Evolutionary conservation across 2,888 invertebrate species (phyloP).

Genomic region (Copidosoma aretas): DNA sequence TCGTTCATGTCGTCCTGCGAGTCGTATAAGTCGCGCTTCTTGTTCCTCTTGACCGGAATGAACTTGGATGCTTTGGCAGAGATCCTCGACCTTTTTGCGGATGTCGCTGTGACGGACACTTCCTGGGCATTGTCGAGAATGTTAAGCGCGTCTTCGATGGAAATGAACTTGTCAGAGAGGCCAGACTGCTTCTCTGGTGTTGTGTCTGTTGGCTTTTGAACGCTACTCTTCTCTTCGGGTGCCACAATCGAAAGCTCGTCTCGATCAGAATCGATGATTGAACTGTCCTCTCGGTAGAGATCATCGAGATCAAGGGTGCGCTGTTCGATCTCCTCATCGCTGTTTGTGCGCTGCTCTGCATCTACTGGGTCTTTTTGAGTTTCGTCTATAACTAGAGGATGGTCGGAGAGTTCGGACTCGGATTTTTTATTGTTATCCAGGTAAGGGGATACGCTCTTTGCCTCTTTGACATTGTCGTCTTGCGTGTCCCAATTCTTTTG

Average conservation of each 20-base stretch:
- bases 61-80: neutral
- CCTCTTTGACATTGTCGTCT: slow-evolving; percentile 25
- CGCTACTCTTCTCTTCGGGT: slow-evolving; percentile 17
- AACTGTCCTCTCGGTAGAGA: slow-evolving; percentile 57
- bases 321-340: slow-evolving; percentile 54
- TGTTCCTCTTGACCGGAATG: slow-evolving; percentile 15
- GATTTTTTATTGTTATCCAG: slow-evolving; percentile 45
- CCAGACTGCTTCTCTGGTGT: slow-evolving; percentile 11
- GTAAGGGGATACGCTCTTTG: slow-evolving; percentile 26
- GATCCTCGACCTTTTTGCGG: slow-evolving; percentile 3
- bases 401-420: slow-evolving; percentile 58
- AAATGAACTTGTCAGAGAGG: slow-evolving; percentile 48
- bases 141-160: slow-evolving; percentile 55
- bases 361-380: slow-evolving; percentile 45
- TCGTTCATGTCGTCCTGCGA: slow-evolving; percentile 2
- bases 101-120: slow-evolving; percentile 40
- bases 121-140: slow-evolving; percentile 48
- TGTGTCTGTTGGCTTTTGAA: neutral
- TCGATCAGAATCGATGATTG: slow-evolving; percentile 52
- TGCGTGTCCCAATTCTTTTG: slow-evolving; percentile 31
- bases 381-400: slow-evolving; percentile 57
- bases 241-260: slow-evolving; percentile 43
- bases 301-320: slow-evolving; percentile 49
- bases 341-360: slow-evolving; percentile 53
- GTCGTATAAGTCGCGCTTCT: neutral